Evolutionary conservation across 2,888 invertebrate species (phyloP), one percentile per base, ranked within the genome.

Genomic region (Liodrosophila aerea): DNA sequence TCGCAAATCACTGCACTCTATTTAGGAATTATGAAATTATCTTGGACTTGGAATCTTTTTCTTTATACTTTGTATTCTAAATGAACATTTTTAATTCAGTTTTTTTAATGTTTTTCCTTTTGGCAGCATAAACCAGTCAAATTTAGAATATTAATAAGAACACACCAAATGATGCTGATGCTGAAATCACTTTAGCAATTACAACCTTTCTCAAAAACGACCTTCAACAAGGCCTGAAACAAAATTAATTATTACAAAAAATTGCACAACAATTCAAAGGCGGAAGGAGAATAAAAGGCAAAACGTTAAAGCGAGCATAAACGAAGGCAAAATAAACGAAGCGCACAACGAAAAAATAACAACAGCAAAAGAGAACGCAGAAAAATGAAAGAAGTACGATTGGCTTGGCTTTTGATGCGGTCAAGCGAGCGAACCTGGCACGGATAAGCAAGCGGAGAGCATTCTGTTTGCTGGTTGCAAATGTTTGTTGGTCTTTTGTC

Each of bases 231-330:
- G 43, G 36, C 36, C 15, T 37, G 9, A 37, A 69, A 77, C 67
- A 76, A 75, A 78, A 76, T 76, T 78, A 85, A 78, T 78, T 78
- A 85, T 85, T 80, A 63, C 76, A 64, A 64, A 83, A 76, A 83
- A 80, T 69, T 83, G 57, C 64, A 80, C 83, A 75, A 64, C 74
- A 58, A 80, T 69, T 85, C 69, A 64, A 78, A 73, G 52, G 66
- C 69, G 66, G 80, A 85, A 69, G 78, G 76, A 78, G 83, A 85
- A 85, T 73, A 59, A 85, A 80, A 73, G 57, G 73, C 59, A 66
- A 67, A 59, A 37, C 46, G 47, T 45, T 40, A 70, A 70, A 81
- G 47, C 52, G 44, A 62, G 47, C 53, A 47, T n/a, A 34, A 60
- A 52, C 37, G 43, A 53, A 57, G 39, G 43, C 18, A 71, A 74